Evolutionary conservation across 2,797 vertebrate species (phyloP), one percentile per base, ranked within the genome.

Genomic region (Enteromius fasciolatus): DNA sequence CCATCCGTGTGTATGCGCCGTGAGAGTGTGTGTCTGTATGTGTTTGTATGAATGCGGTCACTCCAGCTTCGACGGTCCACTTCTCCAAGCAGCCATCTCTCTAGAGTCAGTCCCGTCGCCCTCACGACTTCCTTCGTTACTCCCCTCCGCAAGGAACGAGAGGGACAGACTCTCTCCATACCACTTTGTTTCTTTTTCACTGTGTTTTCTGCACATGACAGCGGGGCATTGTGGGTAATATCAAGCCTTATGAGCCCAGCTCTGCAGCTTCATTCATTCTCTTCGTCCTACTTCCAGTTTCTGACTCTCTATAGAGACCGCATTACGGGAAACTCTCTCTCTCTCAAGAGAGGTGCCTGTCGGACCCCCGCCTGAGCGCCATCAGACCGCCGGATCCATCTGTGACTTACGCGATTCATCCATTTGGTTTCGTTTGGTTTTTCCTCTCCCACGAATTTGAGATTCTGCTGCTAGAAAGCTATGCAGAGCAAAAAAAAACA

Each of bases 401-500:
- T 46, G 57, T 77, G 57, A 78, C 44, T 64, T n/a, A 15, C 7
- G 18, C 50, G 0, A 82, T 76, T 67, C 44, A 84, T 87, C 79
- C 76, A 69, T 87, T 81, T 70, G 78, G 84, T 76, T 87, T 89
- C 84, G 84, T 91, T 90, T 54, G 76, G 88, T 89, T 87, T 88
- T 48, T 81, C 87, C 61, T 83, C 76, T 86, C 87, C 75, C 76
- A 75, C 90, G 75, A 83, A 89, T 89, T 93, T 93, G 93, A 94
- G 92, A 92, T 92, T 94, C 94, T 97, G 96, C 97, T 98, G 96
- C 96, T 95, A 94, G 95, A 95, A 95, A 93, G 93, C 97, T 97
- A 96, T 98, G 97, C 97, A 98, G 97, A 96, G 96, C 96, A 46
- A 67, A 81, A 67, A 76, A 44, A 68, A 72, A 69, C 44, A 46